These are phyloP conservation scores for Lamprologus sp. DNA, from an alignment of 2,113 vertebrate species.

Conservation along the genomic window DNA sequence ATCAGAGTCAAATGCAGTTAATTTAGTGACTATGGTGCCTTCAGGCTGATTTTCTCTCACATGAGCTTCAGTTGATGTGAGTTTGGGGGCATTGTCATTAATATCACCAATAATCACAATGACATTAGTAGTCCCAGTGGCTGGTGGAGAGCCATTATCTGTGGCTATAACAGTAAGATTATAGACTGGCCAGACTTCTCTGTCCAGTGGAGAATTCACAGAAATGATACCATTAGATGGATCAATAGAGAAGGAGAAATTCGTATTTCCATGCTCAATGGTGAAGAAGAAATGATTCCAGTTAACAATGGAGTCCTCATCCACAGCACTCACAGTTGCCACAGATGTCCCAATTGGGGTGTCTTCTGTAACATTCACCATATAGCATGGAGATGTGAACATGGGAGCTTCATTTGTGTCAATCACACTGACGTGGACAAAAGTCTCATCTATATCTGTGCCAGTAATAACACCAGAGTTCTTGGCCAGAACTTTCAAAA, in stretches of 20 bases:
- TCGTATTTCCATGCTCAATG: conserved; percentile 62
- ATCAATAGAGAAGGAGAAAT: conserved; percentile 61
- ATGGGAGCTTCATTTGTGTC: conserved; percentile 64
- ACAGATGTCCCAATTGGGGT: conserved; percentile 44
- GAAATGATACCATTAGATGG: conserved; percentile 56
- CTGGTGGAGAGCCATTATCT: conserved; percentile 63
- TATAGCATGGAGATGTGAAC: conserved; percentile 53
- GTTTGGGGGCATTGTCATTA: conserved; percentile 67
- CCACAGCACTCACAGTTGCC: conserved; percentile 54
- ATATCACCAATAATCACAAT: conserved; percentile 57
- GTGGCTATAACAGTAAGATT: conserved; percentile 66
- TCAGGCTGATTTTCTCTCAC: conserved; percentile 70
- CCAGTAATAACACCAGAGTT: conserved; percentile 68
- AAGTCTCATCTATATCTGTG: conserved; percentile 60
- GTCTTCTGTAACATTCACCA: conserved; percentile 52
- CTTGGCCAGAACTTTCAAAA: conserved; percentile 66
- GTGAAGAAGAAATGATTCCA: conserved; percentile 63
- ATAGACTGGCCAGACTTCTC: conserved; percentile 66
- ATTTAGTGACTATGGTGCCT: conserved; percentile 56
- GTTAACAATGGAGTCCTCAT: conserved; percentile 57
- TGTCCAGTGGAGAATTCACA: conserved; percentile 60
- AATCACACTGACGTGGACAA: conserved; percentile 57
- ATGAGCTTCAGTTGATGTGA: conserved; percentile 39
- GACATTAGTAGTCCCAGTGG: conserved; percentile 61
- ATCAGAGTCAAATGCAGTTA: conserved; percentile 66